Conservation (phyloP, 2,888 invertebrate genomes). For the Chelonus formosanus region DNA sequence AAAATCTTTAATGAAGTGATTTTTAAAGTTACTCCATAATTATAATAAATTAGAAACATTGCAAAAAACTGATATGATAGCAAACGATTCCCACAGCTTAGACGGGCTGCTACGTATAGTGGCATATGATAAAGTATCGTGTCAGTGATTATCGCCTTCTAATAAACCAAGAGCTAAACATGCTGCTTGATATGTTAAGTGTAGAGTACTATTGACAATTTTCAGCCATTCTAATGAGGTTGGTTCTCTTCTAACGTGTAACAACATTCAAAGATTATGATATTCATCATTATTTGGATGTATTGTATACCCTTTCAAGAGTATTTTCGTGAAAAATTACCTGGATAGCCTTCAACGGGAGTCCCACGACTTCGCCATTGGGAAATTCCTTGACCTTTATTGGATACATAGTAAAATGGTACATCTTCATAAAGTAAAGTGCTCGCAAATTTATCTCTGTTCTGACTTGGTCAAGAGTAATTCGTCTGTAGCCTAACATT, state of each 20-base stretch:
- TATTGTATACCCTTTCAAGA: conserved; percentile 2
- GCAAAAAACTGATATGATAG: conserved; percentile 8
- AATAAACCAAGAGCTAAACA: conserved; percentile 27
- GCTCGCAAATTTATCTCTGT: neutral
- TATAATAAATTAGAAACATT: neutral
- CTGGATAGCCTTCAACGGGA: neutral
- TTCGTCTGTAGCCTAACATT: too few relatives aligned
- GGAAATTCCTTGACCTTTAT: conserved; percentile 35
- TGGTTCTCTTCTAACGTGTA: conserved; percentile 37
- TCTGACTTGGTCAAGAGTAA: too few relatives aligned
- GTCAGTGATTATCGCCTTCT: conserved; percentile 1
- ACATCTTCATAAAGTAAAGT: neutral
- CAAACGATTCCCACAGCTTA: neutral
- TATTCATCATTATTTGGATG: conserved; percentile 2
- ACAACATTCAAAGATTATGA: neutral
- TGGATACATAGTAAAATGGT: conserved; percentile 42
- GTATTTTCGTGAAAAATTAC: neutral
- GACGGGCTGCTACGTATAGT: neutral
- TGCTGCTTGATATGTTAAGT: conserved; percentile 42
- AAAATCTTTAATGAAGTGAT: neutral
- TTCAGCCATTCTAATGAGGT: conserved; percentile 44
- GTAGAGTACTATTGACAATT: conserved; percentile 44
- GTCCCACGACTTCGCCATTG: conserved; percentile 28
- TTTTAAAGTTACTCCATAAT: neutral
- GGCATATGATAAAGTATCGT: neutral